Base-by-base conservation (phyloP, 2,888 invertebrate species). In the Drosophila putrida region DNA sequence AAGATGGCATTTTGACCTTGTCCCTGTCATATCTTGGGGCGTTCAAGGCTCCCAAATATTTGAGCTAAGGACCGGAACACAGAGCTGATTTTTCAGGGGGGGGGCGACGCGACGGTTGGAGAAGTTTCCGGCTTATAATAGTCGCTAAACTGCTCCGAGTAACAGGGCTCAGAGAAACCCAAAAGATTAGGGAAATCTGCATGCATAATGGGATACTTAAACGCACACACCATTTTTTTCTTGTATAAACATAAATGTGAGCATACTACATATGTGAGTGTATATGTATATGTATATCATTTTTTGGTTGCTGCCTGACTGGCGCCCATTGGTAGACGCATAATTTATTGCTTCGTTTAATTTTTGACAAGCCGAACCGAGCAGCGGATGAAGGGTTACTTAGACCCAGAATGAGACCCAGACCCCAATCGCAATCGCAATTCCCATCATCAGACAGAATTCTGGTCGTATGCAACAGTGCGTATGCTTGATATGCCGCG, bases 281-380 rank as follows among this genome's bases (percentile, higher is more conserved):
- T 57, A 11, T 59, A 35, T 13, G 36, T 43, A 20, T 49, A 31
- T 33, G 35, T 53, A 25, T 44, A 8, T 57, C 6, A 33, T 38
- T 36, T 43, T 57, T 28, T 41, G 35, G 50, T 57, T 74, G 47
- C 64, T 64, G 74, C 53, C 60, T 70, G 59, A 60, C 43, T 74
- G 73, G 60, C 75, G 75, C 76, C 72, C 73, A 82, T 80, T 67
- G 85, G 71, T 82, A 71, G 78, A 50, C 59, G 74, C 72, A 75
- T 85, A 78, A 85, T 85, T 85, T 85, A 83, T 82, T 71, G 78
- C 78, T 80, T 82, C 82, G 82, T 78, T 83, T 82, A 85, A 83
- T 82, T 85, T 82, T 85, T 78, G 75, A 67, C 61, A 70, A 55
- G 59, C 50, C 57, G 20, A 20, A 20, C 20, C 64, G 20, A 54